Evolutionary conservation across 2,797 vertebrate genomes (phyloP).

Genomic region (Xenops minutus): DNA sequence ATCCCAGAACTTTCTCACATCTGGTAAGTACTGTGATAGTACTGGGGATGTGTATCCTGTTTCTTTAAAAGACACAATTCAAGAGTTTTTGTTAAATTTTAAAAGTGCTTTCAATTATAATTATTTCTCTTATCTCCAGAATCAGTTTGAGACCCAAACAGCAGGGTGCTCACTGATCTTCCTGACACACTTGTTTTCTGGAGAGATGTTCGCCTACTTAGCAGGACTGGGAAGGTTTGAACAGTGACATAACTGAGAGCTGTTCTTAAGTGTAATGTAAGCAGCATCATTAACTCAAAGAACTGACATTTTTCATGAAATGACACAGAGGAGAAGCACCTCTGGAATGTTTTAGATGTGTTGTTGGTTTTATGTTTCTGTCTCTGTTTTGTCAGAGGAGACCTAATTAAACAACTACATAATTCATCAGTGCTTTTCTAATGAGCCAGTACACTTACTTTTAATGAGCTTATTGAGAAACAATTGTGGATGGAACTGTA

Average conservation of each 20-base stretch:
- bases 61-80: not conserved
- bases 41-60: not conserved
- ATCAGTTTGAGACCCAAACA: slow-evolving; percentile 40
- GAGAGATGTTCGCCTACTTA: not conserved
- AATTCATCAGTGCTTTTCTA: slow-evolving; percentile 27
- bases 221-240: slow-evolving; percentile 23
- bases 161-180: slow-evolving; percentile 33
- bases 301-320: slow-evolving; percentile 10
- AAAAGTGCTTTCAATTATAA: not conserved
- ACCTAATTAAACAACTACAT: slow-evolving; percentile 51
- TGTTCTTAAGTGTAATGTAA: slow-evolving; percentile 8
- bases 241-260: not conserved
- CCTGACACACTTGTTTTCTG: slow-evolving; percentile 29
- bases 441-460: slow-evolving; percentile 16
- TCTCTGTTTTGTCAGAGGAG: slow-evolving; percentile 46
- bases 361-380: slow-evolving; percentile 40
- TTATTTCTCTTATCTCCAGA: slow-evolving; percentile 12
- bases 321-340: slow-evolving; percentile 10
- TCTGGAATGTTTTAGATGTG: slow-evolving; percentile 42
- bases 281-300: slow-evolving; percentile 32
- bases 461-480: slow-evolving; percentile 34
- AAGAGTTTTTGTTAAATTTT: slow-evolving; percentile 39
- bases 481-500: not conserved
- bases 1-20: slow-evolving; percentile 96
- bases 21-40: slow-evolving; percentile 81